Percentiles rank a stretch among this genome's conserved stretches.
These are phyloP conservation scores for Tetranychus urticae DNA, from an alignment of 1,140 invertebrate genomes.

Conservation along the genomic window DNA sequence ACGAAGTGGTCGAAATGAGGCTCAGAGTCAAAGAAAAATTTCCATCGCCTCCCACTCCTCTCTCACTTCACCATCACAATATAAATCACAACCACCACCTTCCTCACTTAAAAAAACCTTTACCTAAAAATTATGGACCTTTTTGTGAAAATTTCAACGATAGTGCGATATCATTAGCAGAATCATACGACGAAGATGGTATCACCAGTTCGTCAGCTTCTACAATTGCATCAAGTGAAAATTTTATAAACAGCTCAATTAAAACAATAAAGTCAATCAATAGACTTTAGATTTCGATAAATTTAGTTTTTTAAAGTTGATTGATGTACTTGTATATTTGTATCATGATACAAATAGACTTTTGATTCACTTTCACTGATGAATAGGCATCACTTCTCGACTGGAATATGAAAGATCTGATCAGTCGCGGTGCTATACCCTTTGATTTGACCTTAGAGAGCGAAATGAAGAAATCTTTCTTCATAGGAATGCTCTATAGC, in stretches of 20 bases:
- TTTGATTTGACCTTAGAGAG: no score
- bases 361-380: no score
- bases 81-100: not conserved
- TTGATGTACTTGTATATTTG: no score
- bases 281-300: no score
- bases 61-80: not conserved
- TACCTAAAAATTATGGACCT: not conserved
- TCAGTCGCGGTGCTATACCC: no score
- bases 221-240: not conserved
- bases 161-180: not conserved
- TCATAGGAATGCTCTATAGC: no score
- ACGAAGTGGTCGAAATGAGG: conserved; percentile 52
- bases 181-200: not conserved
- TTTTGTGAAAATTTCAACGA: not conserved
- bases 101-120: not conserved
- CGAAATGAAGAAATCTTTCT: no score
- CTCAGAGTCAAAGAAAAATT: not conserved
- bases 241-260: not conserved
- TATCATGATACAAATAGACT: no score
- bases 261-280: no score
- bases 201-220: not conserved
- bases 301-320: no score
- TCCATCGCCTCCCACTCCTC: not conserved
- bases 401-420: no score
- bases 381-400: no score